These are phyloP conservation scores for Passer montanus DNA, from an alignment of 2,113 vertebrate species.

Conservation along the genomic window DNA sequence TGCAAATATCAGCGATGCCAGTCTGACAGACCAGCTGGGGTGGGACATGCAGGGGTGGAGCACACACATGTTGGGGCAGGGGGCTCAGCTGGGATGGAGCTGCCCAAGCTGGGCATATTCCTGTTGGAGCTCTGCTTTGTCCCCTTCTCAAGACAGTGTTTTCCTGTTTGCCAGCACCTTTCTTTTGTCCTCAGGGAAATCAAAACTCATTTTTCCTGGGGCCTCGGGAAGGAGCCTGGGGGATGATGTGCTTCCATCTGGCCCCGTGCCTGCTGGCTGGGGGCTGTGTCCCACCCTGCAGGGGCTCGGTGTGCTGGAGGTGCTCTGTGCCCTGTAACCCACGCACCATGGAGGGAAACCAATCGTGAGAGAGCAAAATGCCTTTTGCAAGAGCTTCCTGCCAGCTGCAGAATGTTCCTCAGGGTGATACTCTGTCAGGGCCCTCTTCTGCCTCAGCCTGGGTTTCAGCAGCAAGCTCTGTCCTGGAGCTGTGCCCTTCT, in stretches of 20 bases:
- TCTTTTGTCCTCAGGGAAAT: neutral
- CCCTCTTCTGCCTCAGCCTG: neutral
- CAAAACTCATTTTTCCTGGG: neutral
- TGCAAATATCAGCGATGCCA: neutral
- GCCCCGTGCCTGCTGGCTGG: neutral
- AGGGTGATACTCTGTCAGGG: neutral
- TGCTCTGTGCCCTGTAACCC: neutral
- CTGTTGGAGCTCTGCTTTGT: neutral
- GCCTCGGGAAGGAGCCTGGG: neutral
- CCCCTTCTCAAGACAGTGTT: neutral
- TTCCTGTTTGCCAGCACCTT: neutral
- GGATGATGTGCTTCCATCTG: accelerated
- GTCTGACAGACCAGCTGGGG: neutral
- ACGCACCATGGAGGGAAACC: neutral
- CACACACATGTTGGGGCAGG: accelerated
- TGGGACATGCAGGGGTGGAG: neutral
- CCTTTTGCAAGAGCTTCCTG: neutral
- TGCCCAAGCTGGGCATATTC: neutral
- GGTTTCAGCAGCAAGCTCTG: neutral
- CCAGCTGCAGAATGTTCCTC: neutral
- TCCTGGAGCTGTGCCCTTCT: neutral
- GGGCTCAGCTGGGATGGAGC: neutral
- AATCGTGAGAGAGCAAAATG: neutral
- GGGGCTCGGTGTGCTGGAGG: neutral
- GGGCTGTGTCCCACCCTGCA: neutral